phyloP scores from a whole-genome alignment of 2,797 vertebrate species.

The Xenentodon cancila region DNA sequence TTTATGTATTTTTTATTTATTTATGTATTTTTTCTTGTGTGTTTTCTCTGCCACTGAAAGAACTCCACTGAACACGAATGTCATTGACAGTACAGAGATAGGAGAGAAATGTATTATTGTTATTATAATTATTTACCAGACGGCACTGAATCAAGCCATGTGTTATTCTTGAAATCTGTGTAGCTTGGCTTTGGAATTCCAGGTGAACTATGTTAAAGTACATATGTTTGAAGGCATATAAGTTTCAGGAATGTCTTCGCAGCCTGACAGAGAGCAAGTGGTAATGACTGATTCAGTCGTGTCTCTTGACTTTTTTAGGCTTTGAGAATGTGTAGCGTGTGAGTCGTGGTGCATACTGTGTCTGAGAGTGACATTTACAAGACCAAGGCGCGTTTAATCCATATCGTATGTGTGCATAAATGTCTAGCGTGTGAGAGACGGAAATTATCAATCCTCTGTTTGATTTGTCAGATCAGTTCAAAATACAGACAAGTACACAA shows the following conservation, averaged over 20 bases:
- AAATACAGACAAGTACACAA: constrained; percentile 74
- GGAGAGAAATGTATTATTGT: constrained; percentile 50
- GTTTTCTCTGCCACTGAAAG: constrained; percentile 79
- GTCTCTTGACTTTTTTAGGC: constrained; percentile 6
- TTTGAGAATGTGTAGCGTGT: constrained; percentile 18
- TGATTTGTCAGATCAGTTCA: constrained; percentile 57
- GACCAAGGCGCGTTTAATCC: constrained; percentile 31
- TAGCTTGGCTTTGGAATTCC: constrained; percentile 30
- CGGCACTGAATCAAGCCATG: constrained; percentile 36
- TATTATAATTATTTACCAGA: constrained; percentile 49
- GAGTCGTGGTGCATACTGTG: constrained; percentile 22
- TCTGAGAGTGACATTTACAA: constrained; percentile 25
- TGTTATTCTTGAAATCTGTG: constrained; percentile 27
- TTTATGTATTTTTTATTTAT: constrained; percentile 27
- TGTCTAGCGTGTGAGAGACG: constrained; percentile 48
- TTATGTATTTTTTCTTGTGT: constrained; percentile 46
- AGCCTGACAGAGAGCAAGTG: constrained; percentile 44
- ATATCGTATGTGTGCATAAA: constrained; percentile 30
- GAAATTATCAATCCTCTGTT: constrained; percentile 44
- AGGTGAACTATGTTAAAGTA: constrained; percentile 28
- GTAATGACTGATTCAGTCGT: constrained; percentile 34
- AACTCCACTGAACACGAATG: constrained; percentile 78
- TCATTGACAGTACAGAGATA: constrained; percentile 67
- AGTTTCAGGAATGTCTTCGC: constrained; percentile 37
- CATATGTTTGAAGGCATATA: constrained; percentile 26